These are phyloP conservation scores for Tyria jacobaeae DNA, from an alignment of 2,888 invertebrate species.

Conservation along the genomic window DNA sequence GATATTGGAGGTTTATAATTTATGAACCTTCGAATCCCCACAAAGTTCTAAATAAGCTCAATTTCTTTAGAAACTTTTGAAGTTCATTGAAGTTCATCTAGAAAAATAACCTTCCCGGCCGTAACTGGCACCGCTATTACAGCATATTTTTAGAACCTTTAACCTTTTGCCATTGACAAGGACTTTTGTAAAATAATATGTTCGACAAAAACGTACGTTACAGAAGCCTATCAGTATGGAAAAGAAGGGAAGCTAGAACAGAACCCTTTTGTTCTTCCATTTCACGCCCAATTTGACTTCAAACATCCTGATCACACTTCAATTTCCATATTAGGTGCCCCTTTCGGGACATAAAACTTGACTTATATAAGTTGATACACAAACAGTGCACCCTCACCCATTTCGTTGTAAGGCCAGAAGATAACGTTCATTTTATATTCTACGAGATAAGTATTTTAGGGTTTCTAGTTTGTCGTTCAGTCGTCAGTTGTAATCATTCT, in stretches of 20 bases:
- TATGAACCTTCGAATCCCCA: background rate
- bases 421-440: constrained; percentile 31
- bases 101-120: constrained; percentile 50
- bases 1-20: too few species aligned
- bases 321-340: constrained; percentile 60
- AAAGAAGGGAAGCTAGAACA: constrained; percentile 33
- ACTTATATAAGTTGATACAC: constrained; percentile 55
- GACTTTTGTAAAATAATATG: constrained; percentile 27
- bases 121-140: constrained; percentile 32
- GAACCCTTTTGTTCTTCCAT: constrained; percentile 42
- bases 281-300: constrained; percentile 53
- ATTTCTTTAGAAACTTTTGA: constrained; percentile 23
- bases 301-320: constrained; percentile 48
- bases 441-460: constrained; percentile 29
- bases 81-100: constrained; percentile 30
- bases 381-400: constrained; percentile 53
- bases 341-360: constrained; percentile 56
- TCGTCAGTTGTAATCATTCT: background rate
- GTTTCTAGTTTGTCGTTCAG: constrained; percentile 1
- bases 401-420: constrained; percentile 40
- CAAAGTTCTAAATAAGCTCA: constrained; percentile 24
- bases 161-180: constrained; percentile 27
- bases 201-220: constrained; percentile 26
- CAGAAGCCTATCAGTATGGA: constrained; percentile 28
- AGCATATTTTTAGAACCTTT: constrained; percentile 29